These are phyloP conservation scores for Mus spretus DNA, from an alignment of 2,797 vertebrate species.

Conservation along the genomic window DNA sequence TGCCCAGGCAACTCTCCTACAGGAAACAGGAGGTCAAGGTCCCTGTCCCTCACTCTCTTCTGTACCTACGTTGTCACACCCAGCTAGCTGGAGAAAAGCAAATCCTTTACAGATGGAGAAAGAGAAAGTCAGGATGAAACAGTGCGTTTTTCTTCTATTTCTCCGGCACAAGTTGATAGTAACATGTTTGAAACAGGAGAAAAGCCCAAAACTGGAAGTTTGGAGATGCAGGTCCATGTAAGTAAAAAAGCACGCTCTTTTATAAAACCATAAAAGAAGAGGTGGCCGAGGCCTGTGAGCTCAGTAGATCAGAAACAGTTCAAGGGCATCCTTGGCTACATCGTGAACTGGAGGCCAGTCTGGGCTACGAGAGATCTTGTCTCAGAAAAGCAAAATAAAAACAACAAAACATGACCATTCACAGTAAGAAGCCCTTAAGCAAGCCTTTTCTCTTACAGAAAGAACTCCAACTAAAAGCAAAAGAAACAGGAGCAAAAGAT, in stretches of 20 bases:
- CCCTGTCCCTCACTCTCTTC: background rate
- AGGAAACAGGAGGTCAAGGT: background rate
- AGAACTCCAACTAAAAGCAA: background rate
- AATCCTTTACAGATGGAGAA: slow-evolving; percentile 16
- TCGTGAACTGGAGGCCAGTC: background rate
- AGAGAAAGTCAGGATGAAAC: slow-evolving; percentile 60
- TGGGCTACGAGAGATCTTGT: background rate
- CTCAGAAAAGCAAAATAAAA: background rate
- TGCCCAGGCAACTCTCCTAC: background rate
- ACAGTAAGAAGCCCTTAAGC: background rate
- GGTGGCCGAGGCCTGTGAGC: background rate
- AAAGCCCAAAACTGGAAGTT: slow-evolving; percentile 22
- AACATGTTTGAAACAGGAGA: background rate
- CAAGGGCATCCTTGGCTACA: background rate
- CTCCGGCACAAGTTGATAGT: background rate
- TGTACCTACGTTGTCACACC: background rate
- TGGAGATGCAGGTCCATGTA: slow-evolving; percentile 6
- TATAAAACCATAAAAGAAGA: background rate
- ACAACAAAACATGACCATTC: background rate
- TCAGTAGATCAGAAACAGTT: background rate
- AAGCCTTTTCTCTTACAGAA: background rate
- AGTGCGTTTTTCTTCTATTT: background rate
- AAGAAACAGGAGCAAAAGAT: background rate
- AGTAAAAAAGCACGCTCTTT: slow-evolving; percentile 26
- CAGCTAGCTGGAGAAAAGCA: slow-evolving; percentile 27